phyloP scores from a whole-genome alignment of 2,888 invertebrate species.

The Esperia sulphurella region DNA sequence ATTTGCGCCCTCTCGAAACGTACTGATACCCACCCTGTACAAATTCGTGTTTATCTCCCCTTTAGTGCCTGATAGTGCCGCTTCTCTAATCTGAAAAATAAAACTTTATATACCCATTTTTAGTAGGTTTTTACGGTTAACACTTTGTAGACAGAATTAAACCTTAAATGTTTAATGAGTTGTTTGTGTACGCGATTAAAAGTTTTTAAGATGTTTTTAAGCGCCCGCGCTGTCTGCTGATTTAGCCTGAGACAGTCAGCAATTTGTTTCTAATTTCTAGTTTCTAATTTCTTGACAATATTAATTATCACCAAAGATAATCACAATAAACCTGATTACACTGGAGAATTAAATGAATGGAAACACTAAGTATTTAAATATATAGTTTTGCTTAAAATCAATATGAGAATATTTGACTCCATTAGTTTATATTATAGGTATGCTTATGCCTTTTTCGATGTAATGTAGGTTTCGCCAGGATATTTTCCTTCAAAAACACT shows the following conservation, averaged over 20 bases:
- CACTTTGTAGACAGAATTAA: conserved; percentile 67
- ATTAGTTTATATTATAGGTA: too few relatives aligned
- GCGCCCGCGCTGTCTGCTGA: conserved; percentile 17
- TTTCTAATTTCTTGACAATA: too few relatives aligned
- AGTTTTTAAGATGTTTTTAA: conserved; percentile 60
- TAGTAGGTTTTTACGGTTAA: conserved; percentile 63
- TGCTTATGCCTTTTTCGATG: too few relatives aligned
- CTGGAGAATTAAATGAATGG: too few relatives aligned
- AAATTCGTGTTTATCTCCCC: conserved; percentile 53
- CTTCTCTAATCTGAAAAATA: conserved; percentile 69
- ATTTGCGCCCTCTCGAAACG: neutral
- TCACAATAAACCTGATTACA: too few relatives aligned
- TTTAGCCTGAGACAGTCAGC: neutral
- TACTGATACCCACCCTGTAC: neutral
- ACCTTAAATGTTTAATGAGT: conserved; percentile 65
- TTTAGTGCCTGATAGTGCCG: conserved; percentile 58
- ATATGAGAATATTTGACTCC: too few relatives aligned
- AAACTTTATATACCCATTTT: conserved; percentile 70
- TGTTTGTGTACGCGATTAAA: conserved; percentile 63
- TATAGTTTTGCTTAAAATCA: too few relatives aligned
- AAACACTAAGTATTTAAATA: too few relatives aligned
- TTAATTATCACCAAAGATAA: too few relatives aligned
- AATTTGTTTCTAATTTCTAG: too few relatives aligned
- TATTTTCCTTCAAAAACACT: too few relatives aligned
- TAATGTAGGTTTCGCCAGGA: too few relatives aligned